A percentile compares a stretch with the other conserved stretches of the same genome.
Evolutionary conservation across 2,888 invertebrate species (phyloP).

Genomic region (Agrotis clavis): DNA sequence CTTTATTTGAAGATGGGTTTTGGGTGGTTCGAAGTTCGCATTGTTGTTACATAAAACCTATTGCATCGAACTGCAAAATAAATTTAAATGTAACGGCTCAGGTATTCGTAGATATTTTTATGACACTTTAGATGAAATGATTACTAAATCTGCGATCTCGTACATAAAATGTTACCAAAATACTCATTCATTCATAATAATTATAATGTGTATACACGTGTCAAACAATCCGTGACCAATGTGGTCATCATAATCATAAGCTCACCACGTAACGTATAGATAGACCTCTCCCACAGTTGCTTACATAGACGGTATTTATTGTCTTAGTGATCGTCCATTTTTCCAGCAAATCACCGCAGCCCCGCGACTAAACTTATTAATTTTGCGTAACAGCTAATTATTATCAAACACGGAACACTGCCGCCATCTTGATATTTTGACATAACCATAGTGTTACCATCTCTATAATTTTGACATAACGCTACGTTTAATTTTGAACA

Average conservation of each 20-base stretch:
- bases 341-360: conserved; percentile 48
- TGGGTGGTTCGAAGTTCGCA: neutral
- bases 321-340: conserved; percentile 51
- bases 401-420: conserved; percentile 59
- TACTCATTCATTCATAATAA: conserved; percentile 12
- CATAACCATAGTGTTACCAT: conserved; percentile 60
- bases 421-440: conserved; percentile 60
- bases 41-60: neutral
- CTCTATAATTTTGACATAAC: conserved; percentile 58
- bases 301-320: conserved; percentile 57
- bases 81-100: neutral
- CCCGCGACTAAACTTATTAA: conserved; percentile 60
- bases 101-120: neutral
- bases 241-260: conserved; percentile 16
- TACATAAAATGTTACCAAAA: conserved; percentile 19
- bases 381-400: conserved; percentile 64
- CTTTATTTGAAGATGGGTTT: neutral
- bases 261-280: conserved; percentile 30
- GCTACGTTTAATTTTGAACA: conserved; percentile 58
- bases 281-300: conserved; percentile 32
- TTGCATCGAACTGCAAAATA: neutral
- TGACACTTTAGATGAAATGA: conserved; percentile 7
- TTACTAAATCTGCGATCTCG: neutral
- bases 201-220: neutral
- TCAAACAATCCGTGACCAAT: conserved; percentile 28